Evolutionary conservation across 2,113 vertebrate species (phyloP), one percentile per base, ranked within the genome.

Genomic region (Dromaius novaehollandiae): DNA sequence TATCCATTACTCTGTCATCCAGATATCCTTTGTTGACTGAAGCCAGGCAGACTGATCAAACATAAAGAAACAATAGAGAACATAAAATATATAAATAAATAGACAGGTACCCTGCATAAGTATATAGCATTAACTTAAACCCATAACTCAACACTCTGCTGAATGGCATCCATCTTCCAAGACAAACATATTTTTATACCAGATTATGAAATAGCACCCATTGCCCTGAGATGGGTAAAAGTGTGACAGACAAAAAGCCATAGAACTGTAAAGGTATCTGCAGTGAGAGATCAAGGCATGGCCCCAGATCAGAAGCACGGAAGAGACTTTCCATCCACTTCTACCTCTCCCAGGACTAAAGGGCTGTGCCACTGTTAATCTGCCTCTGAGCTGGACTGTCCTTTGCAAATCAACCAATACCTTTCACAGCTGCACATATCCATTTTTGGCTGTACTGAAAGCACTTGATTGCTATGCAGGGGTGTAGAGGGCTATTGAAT

Each of bases 401-500:
- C 64, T 44, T 34, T 44, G 83, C 68, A 66, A 83, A 82, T 60
- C 32, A 32, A 26, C 8, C 73, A 60, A 3, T 4, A 78, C 63
- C 81, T 78, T 46, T 61, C 65, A n/a, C 63, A 86, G 86, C 80
- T 74, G 81, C 88, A 83, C 83, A 82, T 56, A 90, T 56, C 40
- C 76, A 70, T 36, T 28, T 53, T 22, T 76, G 82, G 40, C 56
- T 88, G 44, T 28, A 75, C 65, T 65, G 53, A 69, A 60, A 65
- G 63, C 44, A 79, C 88, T 34, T 17, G 28, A 73, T 66, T 90
- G 42, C 53, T 56, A 51, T 44, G 61, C 38, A 64, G 48, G 76
- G 53, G 9, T 50, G n/a, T 15, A 68, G 75, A 89, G 71, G 17
- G 36, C 88, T 95, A 93, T 93, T 91, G 89, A 93, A 91, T 77